Evolutionary conservation across 2,113 vertebrate species (phyloP).

Genomic region (Nerophis ophidion): DNA sequence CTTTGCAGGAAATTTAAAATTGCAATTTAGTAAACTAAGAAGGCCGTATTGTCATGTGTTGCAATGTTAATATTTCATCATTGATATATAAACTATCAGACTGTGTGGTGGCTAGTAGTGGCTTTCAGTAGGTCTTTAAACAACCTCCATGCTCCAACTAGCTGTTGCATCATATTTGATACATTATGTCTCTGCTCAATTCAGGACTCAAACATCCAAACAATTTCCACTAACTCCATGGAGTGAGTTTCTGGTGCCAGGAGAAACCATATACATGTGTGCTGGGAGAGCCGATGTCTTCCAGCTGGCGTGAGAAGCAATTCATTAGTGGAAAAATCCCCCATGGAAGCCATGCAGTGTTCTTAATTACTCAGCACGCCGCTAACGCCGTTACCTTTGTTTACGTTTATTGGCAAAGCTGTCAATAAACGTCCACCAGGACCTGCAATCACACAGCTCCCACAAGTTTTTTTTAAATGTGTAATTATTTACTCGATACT

Average conservation of each 20-base stretch:
- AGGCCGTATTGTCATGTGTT: too few species aligned
- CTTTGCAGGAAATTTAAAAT: too few species aligned
- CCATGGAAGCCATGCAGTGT: background rate
- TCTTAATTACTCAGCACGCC: background rate
- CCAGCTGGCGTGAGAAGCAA: background rate
- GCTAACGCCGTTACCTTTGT: background rate
- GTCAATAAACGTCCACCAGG: background rate
- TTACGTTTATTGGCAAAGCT: conserved; percentile 1
- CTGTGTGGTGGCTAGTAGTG: too few species aligned
- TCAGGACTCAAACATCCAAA: background rate
- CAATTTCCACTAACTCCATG: background rate
- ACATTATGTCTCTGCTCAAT: too few species aligned
- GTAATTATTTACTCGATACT: background rate
- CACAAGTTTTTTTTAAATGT: background rate
- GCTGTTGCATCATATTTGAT: too few species aligned
- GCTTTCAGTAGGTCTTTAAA: too few species aligned
- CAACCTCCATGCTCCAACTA: too few species aligned
- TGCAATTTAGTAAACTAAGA: too few species aligned
- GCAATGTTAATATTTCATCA: too few species aligned
- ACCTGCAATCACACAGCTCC: too few species aligned
- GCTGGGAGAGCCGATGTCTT: background rate
- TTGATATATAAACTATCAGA: too few species aligned
- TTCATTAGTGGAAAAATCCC: background rate
- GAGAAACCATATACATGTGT: background rate
- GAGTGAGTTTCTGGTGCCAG: background rate